A percentile compares a stretch with the other conserved stretches of the same genome.
phyloP scores from a whole-genome alignment of 2,113 vertebrate species.

The Todiramphus chloris region DNA sequence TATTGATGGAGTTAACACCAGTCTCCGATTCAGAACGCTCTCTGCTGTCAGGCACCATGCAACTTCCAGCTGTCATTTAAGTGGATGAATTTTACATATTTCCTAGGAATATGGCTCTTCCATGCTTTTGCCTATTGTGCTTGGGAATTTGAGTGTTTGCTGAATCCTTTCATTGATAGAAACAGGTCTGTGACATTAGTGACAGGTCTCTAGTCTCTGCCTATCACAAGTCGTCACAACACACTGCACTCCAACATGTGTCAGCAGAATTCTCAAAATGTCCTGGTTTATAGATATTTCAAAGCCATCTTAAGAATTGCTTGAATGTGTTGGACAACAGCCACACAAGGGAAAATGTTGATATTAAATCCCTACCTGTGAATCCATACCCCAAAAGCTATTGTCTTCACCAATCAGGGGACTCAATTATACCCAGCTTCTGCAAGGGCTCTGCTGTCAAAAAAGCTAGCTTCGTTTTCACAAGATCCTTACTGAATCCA shows the following conservation, averaged over 20 bases:
- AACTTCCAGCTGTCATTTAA: background rate
- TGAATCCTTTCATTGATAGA: background rate
- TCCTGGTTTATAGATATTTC: background rate
- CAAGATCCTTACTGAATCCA: background rate
- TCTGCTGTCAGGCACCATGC: rapidly evolving
- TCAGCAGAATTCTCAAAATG: background rate
- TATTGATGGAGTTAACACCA: background rate
- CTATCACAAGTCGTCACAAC: background rate
- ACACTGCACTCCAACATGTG: background rate
- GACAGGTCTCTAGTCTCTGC: background rate
- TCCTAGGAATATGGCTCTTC: background rate
- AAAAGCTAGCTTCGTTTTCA: background rate
- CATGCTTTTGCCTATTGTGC: background rate
- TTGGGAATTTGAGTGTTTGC: background rate
- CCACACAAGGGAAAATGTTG: background rate
- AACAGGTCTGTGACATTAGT: background rate
- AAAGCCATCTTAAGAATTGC: background rate
- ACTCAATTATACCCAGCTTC: background rate
- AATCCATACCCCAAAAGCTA: background rate
- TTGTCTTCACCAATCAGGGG: background rate
- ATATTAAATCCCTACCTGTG: background rate
- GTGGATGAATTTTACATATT: background rate
- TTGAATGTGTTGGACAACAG: background rate
- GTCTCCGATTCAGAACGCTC: background rate
- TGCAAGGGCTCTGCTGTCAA: background rate